Evolutionary conservation across 2,797 vertebrate genomes (phyloP).

Genomic region (Melopsittacus undulatus): DNA sequence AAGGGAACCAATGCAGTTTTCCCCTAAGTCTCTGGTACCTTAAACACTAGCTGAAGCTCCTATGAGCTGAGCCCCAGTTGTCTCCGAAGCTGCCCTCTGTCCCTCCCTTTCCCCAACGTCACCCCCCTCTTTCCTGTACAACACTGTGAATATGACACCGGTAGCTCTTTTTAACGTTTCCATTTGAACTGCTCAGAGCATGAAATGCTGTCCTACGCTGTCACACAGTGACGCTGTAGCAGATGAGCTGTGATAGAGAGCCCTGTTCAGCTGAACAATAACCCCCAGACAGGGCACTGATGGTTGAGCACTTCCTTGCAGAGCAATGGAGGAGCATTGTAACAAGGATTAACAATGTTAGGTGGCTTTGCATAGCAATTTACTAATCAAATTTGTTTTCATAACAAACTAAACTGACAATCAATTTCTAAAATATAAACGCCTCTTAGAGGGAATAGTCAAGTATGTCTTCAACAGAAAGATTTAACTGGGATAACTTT

Average conservation of each 20-base stretch:
- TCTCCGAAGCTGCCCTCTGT: background rate
- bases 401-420: constrained; percentile 71
- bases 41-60: background rate
- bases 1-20: background rate
- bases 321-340: background rate
- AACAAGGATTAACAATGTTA: background rate
- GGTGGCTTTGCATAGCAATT: constrained; percentile 6
- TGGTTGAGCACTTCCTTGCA: background rate
- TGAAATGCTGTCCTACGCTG: background rate
- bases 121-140: constrained; percentile 10
- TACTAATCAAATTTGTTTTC: constrained; percentile 44
- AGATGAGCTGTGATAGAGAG: background rate
- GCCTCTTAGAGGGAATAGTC: constrained; percentile 44
- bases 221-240: background rate
- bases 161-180: constrained; percentile 41
- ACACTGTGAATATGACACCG: constrained; percentile 62
- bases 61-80: background rate
- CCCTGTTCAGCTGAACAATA: background rate
- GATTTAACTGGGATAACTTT: constrained; percentile 31
- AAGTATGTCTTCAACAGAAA: background rate
- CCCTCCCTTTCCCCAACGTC: background rate
- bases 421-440: constrained; percentile 70
- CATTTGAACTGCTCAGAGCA: background rate
- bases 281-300: background rate
- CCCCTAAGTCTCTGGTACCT: background rate